These are phyloP conservation scores for Plusia festucae DNA, from an alignment of 2,888 invertebrate genomes.

Conservation along the genomic window DNA sequence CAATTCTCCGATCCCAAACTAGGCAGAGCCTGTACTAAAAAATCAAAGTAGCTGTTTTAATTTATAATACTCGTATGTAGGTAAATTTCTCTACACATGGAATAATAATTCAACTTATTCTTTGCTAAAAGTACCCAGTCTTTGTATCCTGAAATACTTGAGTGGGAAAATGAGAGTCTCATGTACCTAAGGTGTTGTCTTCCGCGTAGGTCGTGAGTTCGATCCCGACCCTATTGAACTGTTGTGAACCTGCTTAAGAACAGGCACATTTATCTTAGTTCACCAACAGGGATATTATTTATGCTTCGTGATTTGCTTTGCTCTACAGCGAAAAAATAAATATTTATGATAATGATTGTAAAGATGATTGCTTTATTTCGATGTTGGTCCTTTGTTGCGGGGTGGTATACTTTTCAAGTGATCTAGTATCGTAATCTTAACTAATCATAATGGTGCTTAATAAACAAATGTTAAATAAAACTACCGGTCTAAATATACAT, in stretches of 20 bases:
- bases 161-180: slow-evolving; percentile 37
- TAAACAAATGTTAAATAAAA: not conserved
- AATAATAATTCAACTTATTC: no score
- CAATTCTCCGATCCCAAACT: no score
- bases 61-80: no score
- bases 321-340: slow-evolving; percentile 29
- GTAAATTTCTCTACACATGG: no score
- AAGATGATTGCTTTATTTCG: slow-evolving; percentile 25
- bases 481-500: no score
- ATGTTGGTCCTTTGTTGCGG: not conserved
- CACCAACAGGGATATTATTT: slow-evolving; percentile 48
- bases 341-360: slow-evolving; percentile 43
- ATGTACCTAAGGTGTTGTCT: slow-evolving; percentile 50
- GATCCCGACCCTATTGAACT: slow-evolving; percentile 49
- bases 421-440: not conserved
- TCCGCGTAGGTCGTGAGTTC: slow-evolving; percentile 51
- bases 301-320: slow-evolving; percentile 51
- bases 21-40: no score
- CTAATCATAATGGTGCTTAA: not conserved
- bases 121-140: not conserved
- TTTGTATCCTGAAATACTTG: slow-evolving; percentile 10
- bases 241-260: slow-evolving; percentile 46
- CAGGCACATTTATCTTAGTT: slow-evolving; percentile 49
- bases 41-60: no score
- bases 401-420: not conserved